Percentiles rank a stretch among this genome's conserved stretches.
Conservation (phyloP, 2,888 invertebrate species). For the Venustoraphidia nigricollis region DNA sequence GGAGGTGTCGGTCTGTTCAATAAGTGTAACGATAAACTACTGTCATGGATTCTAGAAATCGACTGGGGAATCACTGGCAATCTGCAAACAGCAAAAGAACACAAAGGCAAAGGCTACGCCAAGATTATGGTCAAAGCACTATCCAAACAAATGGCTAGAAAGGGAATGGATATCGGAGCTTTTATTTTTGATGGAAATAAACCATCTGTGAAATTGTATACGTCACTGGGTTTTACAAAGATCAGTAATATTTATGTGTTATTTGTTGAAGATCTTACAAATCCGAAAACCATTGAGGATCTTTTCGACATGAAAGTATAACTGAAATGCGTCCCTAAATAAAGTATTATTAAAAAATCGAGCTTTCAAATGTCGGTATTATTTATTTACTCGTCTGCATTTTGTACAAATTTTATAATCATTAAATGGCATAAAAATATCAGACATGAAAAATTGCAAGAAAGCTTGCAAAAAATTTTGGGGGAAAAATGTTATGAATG, state of each 20-base stretch:
- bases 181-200: conserved; percentile 21
- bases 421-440: too few relatives aligned
- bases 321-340: too few relatives aligned
- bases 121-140: conserved; percentile 21
- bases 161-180: conserved; percentile 19
- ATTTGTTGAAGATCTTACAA: too few relatives aligned
- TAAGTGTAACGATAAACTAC: conserved; percentile 13
- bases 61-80: conserved; percentile 24
- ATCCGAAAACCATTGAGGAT: too few relatives aligned
- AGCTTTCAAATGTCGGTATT: too few relatives aligned
- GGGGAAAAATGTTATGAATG: too few relatives aligned
- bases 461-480: too few relatives aligned
- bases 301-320: too few relatives aligned
- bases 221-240: conserved; percentile 20
- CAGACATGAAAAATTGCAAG: too few relatives aligned
- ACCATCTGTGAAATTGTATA: conserved; percentile 20
- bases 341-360: too few relatives aligned
- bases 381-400: too few relatives aligned
- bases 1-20: conserved; percentile 23
- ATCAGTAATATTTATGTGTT: not conserved
- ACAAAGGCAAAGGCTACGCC: conserved; percentile 25
- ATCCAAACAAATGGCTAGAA: conserved; percentile 18
- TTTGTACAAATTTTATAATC: too few relatives aligned
- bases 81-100: conserved; percentile 22
- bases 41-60: conserved; percentile 23